Evolutionary conservation across 2,888 invertebrate genomes (phyloP).

Genomic region (Lapara coniferarum): DNA sequence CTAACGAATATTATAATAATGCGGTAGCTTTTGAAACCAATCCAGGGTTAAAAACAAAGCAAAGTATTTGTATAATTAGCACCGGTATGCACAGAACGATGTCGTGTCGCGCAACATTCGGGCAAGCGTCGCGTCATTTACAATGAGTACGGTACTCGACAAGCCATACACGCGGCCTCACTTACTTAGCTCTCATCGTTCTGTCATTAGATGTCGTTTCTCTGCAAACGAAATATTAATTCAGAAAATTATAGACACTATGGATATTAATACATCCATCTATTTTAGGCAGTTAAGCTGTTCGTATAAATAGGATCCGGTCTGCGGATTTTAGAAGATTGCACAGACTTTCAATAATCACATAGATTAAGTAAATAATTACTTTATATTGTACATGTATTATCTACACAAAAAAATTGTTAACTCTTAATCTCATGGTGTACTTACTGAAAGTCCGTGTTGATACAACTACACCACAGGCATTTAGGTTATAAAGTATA

Average conservation of each 20-base stretch:
- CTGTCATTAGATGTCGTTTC: conserved; percentile 69
- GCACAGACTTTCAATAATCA: neutral
- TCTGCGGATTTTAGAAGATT: conserved; percentile 10
- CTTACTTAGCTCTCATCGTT: conserved; percentile 79
- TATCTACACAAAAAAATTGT: too few relatives aligned
- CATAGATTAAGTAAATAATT: too few relatives aligned
- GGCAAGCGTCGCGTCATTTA: conserved; percentile 26
- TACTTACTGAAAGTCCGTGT: neutral
- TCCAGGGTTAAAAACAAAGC: conserved; percentile 14
- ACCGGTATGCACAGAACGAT: conserved; percentile 54
- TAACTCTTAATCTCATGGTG: too few relatives aligned
- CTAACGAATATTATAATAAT: neutral
- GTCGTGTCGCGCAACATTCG: conserved; percentile 27
- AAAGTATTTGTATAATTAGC: conserved; percentile 31
- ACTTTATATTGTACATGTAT: too few relatives aligned
- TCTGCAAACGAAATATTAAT: conserved; percentile 71
- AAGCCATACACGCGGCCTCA: conserved; percentile 40
- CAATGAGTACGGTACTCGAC: conserved; percentile 1
- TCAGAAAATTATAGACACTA: conserved; percentile 31
- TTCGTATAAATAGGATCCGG: conserved; percentile 1
- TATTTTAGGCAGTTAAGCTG: neutral
- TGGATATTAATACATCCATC: neutral
- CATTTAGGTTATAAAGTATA: neutral
- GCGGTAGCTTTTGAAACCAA: neutral
- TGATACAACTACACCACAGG: conserved; percentile 15